These are phyloP conservation scores for Drosophila putrida DNA, from an alignment of 2,888 invertebrate species.

Conservation along the genomic window DNA sequence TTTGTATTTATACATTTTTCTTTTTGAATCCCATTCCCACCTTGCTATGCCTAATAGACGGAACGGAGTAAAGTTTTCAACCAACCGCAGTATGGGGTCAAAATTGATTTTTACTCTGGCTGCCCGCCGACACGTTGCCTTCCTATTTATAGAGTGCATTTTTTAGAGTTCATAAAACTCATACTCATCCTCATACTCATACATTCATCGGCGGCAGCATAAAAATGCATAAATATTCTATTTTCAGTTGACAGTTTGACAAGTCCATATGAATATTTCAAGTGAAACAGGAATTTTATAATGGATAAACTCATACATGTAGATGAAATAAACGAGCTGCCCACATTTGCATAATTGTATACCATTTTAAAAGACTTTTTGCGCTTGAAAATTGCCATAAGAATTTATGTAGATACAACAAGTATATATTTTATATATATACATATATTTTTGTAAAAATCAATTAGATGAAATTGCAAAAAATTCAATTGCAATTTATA, in stretches of 20 bases:
- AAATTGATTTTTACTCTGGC: constrained; percentile 53
- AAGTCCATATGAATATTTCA: constrained; percentile 69
- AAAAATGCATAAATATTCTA: constrained; percentile 73
- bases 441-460: constrained; percentile 1
- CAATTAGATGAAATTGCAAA: constrained; percentile 17
- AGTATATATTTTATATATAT: neutral
- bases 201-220: constrained; percentile 35
- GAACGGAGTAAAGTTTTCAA: constrained; percentile 8
- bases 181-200: constrained; percentile 24
- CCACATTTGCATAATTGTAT: constrained; percentile 30
- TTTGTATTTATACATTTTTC: neutral
- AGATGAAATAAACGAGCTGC: constrained; percentile 40
- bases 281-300: constrained; percentile 49
- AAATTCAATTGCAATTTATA: constrained; percentile 13
- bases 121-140: constrained; percentile 31
- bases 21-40: constrained; percentile 15
- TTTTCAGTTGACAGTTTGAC: constrained; percentile 74
- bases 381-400: constrained; percentile 15
- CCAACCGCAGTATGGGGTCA: constrained; percentile 76
- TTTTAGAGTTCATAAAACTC: constrained; percentile 58
- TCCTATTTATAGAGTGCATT: constrained; percentile 42
- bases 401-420: constrained; percentile 1
- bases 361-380: constrained; percentile 21
- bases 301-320: constrained; percentile 55
- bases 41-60: constrained; percentile 22